A percentile compares a stretch with the other conserved stretches of the same genome.
phyloP scores from a whole-genome alignment of 2,888 invertebrate species.

The Campoletis raptor region DNA sequence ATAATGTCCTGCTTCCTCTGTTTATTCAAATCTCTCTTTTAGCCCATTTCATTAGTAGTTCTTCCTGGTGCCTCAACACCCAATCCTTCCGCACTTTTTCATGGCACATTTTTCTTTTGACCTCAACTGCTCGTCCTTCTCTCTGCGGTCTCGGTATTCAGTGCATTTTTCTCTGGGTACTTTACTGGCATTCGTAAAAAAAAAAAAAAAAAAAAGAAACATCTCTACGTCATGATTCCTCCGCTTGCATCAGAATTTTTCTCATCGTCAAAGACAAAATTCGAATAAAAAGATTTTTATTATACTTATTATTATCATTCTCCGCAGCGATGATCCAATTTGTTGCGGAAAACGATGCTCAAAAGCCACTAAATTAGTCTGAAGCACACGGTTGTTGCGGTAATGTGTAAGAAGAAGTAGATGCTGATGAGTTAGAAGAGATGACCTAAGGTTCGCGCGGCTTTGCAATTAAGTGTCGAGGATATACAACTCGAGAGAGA shows the following conservation, averaged over 20 bases:
- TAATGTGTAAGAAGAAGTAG: constrained; percentile 13
- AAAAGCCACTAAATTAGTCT: constrained; percentile 30
- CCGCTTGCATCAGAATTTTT: not conserved
- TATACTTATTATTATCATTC: not conserved
- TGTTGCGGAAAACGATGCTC: not conserved
- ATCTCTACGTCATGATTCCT: not conserved
- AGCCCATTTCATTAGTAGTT: constrained; percentile 2
- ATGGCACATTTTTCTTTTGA: not conserved
- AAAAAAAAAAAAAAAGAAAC: too few relatives aligned
- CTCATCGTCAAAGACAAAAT: not conserved
- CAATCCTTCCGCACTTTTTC: not conserved
- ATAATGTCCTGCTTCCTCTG: not conserved
- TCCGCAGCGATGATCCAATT: not conserved
- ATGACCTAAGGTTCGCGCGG: constrained; percentile 48
- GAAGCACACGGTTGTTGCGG: not conserved
- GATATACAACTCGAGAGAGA: not conserved
- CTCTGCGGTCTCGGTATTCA: not conserved
- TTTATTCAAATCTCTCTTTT: constrained; percentile 1
- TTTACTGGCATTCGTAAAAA: not conserved
- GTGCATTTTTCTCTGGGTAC: not conserved
- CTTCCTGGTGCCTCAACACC: not conserved
- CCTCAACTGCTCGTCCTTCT: not conserved
- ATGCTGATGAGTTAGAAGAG: constrained; percentile 43
- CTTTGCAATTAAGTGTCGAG: constrained; percentile 60
- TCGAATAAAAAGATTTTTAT: not conserved